A percentile compares a stretch with the other conserved stretches of the same genome.
Conservation (phyloP, 2,888 invertebrate species). For the Eurois occulta region DNA sequence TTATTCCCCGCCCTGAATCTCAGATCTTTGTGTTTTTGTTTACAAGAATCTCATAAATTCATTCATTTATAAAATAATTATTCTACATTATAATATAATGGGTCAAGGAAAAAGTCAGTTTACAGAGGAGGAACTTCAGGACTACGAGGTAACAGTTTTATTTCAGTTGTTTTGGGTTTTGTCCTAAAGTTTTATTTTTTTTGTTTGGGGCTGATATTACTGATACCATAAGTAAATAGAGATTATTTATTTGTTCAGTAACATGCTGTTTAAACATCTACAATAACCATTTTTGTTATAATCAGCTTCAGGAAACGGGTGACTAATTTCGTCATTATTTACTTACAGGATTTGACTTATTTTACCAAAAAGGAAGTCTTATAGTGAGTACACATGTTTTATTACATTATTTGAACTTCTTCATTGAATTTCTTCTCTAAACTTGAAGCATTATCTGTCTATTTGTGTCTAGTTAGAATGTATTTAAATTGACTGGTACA, state of each 20-base stretch:
- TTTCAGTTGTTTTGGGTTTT: not conserved
- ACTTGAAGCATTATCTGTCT: too few relatives aligned
- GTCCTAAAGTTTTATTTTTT: not conserved
- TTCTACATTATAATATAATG: conserved; percentile 90
- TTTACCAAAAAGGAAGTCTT: conserved; percentile 98
- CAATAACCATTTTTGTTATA: too few relatives aligned
- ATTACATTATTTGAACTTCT: not conserved
- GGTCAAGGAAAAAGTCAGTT: conserved; percentile 96
- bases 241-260: too few relatives aligned
- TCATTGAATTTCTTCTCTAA: not conserved
- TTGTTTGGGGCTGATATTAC: too few relatives aligned
- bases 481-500: not conserved
- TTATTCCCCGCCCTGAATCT: conserved; percentile 6
- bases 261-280: too few relatives aligned
- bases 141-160: conserved; percentile 94
- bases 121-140: conserved; percentile 96
- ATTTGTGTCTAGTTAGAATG: not conserved
- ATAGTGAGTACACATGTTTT: conserved; percentile 92
- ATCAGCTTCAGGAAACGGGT: conserved; percentile 28
- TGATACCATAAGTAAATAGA: too few relatives aligned
- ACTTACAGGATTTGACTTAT: conserved; percentile 96
- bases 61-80: not conserved
- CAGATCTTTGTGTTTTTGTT: conserved; percentile 46
- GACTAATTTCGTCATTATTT: conserved; percentile 73
- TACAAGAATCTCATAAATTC: not conserved